phyloP scores from a whole-genome alignment of 2,888 invertebrate genomes.

The Scaptomyza flava region DNA sequence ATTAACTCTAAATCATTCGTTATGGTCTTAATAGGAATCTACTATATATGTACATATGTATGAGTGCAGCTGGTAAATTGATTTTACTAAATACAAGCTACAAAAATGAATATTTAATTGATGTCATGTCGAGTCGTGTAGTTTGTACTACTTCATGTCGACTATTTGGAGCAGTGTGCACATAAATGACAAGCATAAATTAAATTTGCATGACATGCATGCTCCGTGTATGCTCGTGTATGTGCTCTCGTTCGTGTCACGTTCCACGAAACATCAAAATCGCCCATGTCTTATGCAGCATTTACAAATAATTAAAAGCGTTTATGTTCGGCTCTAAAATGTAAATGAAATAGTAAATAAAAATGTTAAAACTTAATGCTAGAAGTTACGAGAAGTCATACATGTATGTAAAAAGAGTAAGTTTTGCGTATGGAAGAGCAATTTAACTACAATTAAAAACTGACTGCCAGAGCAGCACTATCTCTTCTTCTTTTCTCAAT shows the following conservation, averaged over 20 bases:
- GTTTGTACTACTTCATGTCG: neutral
- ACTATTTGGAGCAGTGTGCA: neutral
- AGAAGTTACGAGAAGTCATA: neutral
- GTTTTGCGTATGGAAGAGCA: neutral
- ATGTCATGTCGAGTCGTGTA: neutral
- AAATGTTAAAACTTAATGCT: neutral
- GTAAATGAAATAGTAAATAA: neutral
- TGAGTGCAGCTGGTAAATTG: neutral
- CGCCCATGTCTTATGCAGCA: neutral
- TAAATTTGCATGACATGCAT: neutral
- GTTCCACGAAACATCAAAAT: neutral
- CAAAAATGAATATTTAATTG: constrained; percentile 2
- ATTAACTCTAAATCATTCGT: neutral
- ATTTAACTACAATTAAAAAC: neutral
- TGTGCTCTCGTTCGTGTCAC: neutral
- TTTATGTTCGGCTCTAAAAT: too few species aligned
- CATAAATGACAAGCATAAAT: neutral
- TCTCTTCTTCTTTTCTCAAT: constrained; percentile 15
- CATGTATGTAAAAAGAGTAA: neutral
- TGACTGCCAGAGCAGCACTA: constrained; percentile 24
- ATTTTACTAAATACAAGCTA: too few species aligned
- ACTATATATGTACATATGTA: too few species aligned
- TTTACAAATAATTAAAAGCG: neutral
- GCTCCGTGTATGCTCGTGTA: neutral
- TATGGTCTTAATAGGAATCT: too few species aligned